Evolutionary conservation across 2,797 vertebrate genomes (phyloP), one percentile per base, ranked within the genome.

Genomic region (Taeniopygia guttata): DNA sequence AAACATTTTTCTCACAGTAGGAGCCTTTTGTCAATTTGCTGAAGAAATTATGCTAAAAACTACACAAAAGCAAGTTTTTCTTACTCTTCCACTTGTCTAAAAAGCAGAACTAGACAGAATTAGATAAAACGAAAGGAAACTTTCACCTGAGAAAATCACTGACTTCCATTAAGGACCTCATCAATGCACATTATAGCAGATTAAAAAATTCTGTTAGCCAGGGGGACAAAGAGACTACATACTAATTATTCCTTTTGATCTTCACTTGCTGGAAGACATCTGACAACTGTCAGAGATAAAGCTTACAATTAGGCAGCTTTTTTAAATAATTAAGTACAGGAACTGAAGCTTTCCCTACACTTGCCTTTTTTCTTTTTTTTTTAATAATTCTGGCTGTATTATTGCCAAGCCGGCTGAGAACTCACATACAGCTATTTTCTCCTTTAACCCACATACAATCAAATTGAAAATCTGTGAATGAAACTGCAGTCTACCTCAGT

Each of bases 191-290:
- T 94, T 91, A 94, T 40, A 94, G 52, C n/a, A 92, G 64, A 89
- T 91, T 49, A 62, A 78, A 94, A 93, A 93, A 66, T 13, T 91
- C 60, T 95, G 62, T 52, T 91, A 93, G 91, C 91, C 82, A 94
- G 25, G 17, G 67, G 93, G 90, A 95, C 89, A 96, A 92, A 95
- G 69, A 87, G 66, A 88, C 89, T 95, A 85, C 51, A 87, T 52
- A 69, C 82, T 95, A 95, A 94, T 94, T 96, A 95, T 95, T 96
- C 91, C 32, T 93, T 95, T 96, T 96, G 93, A 96, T 95, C 90
- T 91, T 95, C 62, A 91, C 69, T 94, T 93, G 84, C 73, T 92
- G 84, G 91, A 93, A 96, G 93, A 94, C 69, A 92, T 95, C 89
- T 94, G 94, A 95, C 89, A 96, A 94, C 89, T 95, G 91, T 85